Base-by-base conservation (phyloP, 1,140 invertebrate genomes). In the Camponotus pennsylvanicus region DNA sequence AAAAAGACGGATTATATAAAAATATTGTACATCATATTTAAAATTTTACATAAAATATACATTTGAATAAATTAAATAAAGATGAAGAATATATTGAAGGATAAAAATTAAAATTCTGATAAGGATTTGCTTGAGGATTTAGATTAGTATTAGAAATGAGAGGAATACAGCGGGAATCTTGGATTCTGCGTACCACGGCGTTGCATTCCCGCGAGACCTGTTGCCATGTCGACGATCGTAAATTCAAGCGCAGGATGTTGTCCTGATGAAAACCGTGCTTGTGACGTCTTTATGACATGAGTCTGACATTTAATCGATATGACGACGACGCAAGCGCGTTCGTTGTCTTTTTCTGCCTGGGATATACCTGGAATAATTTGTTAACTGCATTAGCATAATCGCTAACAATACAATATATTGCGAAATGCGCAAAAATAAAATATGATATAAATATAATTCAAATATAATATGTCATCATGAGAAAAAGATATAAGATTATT, bases 251-350 rank as follows among this genome's bases (percentile, higher is more conserved):
- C 92, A 92, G 93, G 94, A 95, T 95, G 95, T 94, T 95, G 94
- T 93, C 95, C 95, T 95, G 95, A 92, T 95, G 94, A 93, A 94
- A 95, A 95, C 90, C 93, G 94, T 95, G 94, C 92, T 92, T 95
- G 94, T 95, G 95, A 95, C 94, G 94, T 95, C 94, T 95, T 95
- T 95, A 95, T 95, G 95, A 95, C 92, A 92, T 79, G 92, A 90
- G 82, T 75, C 90, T 95, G 95, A 95, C 95, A 88, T 94, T 93
- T 95, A 95, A 95, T 95, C 95, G 87, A 95, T 95, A 94, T 67
- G 52, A 80, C 15, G 78, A 83, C 77, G 83, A 90, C 91, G 91
- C 92, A 92, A 59, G 89, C 93, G 92, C 89, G 37, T 34, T 63
- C 69, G 52, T 61, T 42, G 18, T 40, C 79, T 37, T 37, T 61